Evolutionary conservation across 2,113 vertebrate genomes (phyloP).

Genomic region (Dermatemys mawii): DNA sequence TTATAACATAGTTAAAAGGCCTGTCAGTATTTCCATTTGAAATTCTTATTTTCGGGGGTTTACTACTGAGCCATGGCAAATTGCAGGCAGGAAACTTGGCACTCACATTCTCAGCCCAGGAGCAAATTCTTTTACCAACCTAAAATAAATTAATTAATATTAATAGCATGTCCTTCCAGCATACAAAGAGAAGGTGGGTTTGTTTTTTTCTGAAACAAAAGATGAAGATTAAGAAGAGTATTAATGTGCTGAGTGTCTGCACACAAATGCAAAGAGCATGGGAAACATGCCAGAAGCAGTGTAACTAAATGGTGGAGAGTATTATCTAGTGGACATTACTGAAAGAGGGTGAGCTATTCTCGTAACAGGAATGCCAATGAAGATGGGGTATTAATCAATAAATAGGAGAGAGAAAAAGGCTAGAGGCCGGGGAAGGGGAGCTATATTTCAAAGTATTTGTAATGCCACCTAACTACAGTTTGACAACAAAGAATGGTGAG

Average conservation of each 20-base stretch:
- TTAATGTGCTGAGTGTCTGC: constrained; percentile 14
- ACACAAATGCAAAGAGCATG: background rate
- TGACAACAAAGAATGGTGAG: background rate
- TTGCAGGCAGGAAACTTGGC: constrained; percentile 80
- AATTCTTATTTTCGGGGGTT: constrained; percentile 77
- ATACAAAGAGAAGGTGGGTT: constrained; percentile 53
- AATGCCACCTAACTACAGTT: background rate
- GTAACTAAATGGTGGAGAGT: background rate
- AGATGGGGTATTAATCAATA: background rate
- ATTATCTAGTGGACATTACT: constrained; percentile 5
- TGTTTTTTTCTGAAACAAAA: constrained; percentile 63
- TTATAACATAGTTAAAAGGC: constrained; percentile 72
- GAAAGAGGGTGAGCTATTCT: background rate
- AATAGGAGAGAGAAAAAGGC: background rate
- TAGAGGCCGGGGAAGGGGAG: background rate
- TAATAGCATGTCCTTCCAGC: constrained; percentile 69
- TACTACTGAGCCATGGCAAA: constrained; percentile 77
- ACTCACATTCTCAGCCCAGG: constrained; percentile 56
- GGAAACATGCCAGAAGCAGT: background rate
- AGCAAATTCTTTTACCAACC: constrained; percentile 74
- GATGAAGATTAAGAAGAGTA: constrained; percentile 14
- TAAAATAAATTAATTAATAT: constrained; percentile 77
- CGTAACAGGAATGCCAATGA: background rate
- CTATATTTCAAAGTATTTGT: background rate
- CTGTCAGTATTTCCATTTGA: constrained; percentile 79